These are phyloP conservation scores for Apotomis betuletana DNA, from an alignment of 2,888 invertebrate genomes.

Conservation along the genomic window DNA sequence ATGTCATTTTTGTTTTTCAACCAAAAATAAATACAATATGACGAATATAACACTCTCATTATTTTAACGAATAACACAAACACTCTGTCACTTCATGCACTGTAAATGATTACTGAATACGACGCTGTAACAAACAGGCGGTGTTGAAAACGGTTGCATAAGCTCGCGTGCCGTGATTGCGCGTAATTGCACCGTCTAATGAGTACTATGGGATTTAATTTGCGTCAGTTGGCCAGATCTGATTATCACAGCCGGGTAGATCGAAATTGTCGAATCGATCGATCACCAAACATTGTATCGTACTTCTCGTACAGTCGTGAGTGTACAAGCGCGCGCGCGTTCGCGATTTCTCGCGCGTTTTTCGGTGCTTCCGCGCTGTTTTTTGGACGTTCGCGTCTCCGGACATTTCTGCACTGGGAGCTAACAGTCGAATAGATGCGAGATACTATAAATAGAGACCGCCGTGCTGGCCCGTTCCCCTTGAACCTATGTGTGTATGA, in stretches of 20 bases:
- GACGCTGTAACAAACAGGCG: slow-evolving; percentile 60
- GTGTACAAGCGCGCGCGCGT: slow-evolving; percentile 51
- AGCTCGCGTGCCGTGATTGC: slow-evolving; percentile 67
- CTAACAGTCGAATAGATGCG: slow-evolving; percentile 77
- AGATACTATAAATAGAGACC: slow-evolving; percentile 79
- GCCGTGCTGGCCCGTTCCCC: slow-evolving; percentile 79
- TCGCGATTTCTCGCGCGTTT: slow-evolving; percentile 54
- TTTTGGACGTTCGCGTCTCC: slow-evolving; percentile 75
- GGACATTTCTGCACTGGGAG: slow-evolving; percentile 81
- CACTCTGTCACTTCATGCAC: slow-evolving; percentile 63
- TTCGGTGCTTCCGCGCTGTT: slow-evolving; percentile 59
- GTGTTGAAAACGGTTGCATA: slow-evolving; percentile 73
- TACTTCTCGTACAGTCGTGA: not conserved
- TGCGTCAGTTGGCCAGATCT: slow-evolving; percentile 48
- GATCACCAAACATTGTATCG: slow-evolving; percentile 49
- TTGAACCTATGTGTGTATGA: slow-evolving; percentile 77
- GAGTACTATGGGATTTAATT: slow-evolving; percentile 67
- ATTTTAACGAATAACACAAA: slow-evolving; percentile 44
- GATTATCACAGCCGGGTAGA: slow-evolving; percentile 27
- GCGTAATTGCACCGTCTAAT: slow-evolving; percentile 70
- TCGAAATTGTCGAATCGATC: slow-evolving; percentile 43
- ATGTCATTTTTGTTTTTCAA: slow-evolving; percentile 81
- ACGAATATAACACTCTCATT: slow-evolving; percentile 39
- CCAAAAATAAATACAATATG: slow-evolving; percentile 58
- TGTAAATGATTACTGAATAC: slow-evolving; percentile 70